A percentile compares a stretch with the other conserved stretches of the same genome.
Evolutionary conservation across 1,140 invertebrate species (phyloP).

Genomic region (Neodiprion fabricii): DNA sequence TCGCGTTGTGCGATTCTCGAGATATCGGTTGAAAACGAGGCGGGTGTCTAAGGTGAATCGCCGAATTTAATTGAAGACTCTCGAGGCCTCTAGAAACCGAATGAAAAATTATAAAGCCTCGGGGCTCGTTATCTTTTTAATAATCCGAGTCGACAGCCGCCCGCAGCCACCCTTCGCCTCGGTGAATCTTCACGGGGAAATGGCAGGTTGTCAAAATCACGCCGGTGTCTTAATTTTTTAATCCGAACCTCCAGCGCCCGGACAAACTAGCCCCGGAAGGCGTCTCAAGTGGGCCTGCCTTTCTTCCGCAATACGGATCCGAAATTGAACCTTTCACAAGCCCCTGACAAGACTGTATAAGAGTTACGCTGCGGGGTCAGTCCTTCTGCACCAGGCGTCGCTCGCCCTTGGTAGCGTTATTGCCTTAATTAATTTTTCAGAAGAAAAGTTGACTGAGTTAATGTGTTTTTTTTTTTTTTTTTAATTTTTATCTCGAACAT

Average conservation of each 20-base stretch:
- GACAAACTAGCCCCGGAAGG: not conserved
- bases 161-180: constrained; percentile 37
- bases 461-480: no score
- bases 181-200: constrained; percentile 28
- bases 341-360: no score
- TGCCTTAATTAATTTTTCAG: no score
- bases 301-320: not conserved
- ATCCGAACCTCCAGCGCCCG: constrained; percentile 19
- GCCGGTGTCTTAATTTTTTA: constrained; percentile 50
- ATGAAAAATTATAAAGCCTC: constrained; percentile 26
- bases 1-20: not conserved
- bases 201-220: constrained; percentile 55
- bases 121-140: constrained; percentile 57
- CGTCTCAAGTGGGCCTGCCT: not conserved
- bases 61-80: constrained; percentile 11
- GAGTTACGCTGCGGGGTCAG: no score
- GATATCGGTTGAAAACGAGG: not conserved
- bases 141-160: constrained; percentile 53
- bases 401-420: no score
- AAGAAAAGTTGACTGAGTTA: no score
- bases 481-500: no score
- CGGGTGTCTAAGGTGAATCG: not conserved
- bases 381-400: no score
- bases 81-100: constrained; percentile 33
- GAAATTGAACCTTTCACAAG: no score